Evolutionary conservation across 2,888 invertebrate species (phyloP), one percentile per base, ranked within the genome.

Genomic region (Drosophila kuntzei): DNA sequence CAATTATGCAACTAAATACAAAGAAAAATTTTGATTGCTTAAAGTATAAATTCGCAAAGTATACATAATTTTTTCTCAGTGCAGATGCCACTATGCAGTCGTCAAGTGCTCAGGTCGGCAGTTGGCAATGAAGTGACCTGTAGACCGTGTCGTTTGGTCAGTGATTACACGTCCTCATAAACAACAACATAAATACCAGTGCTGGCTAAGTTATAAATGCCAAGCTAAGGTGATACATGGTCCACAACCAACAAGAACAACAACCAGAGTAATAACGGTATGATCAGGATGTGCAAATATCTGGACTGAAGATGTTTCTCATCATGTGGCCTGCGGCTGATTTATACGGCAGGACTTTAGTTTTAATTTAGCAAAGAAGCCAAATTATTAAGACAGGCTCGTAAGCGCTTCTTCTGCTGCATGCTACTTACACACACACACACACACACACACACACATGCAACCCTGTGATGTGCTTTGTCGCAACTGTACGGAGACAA

Each of bases 141-240:
- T 82, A 51, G 80, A 62, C 50, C 76, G 65, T 43, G 78, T 55
- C 64, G 68, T 58, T 65, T 55, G 69, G 79, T 49, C 61, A 82
- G 83, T 79, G 84, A 85, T 88, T 85, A 85, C 80, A 82, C 76
- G 71, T 80, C 63, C 72, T 62, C 76, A 88, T 87, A 85, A 84
- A 85, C 78, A 87, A 85, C 63, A 79, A 59, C 62, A 72, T 68
- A 71, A 70, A 74, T 65, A 62, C 66, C 44, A 46, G 50, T 27
- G 32, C 41, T 14, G 60, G 39, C 63, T 46, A 69, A 63, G 63
- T 58, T 62, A 85, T 77, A 69, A 64, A 71, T 70, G 66, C 66
- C 62, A 32, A 43, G 46, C 57, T 37, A 70, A 49, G 49, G 79
- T 62, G 41, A 46, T 53, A 32, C 41, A 60, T 18, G 29, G 9